These are phyloP conservation scores for Alfaro cultratus DNA, from an alignment of 2,797 vertebrate genomes.

Conservation along the genomic window DNA sequence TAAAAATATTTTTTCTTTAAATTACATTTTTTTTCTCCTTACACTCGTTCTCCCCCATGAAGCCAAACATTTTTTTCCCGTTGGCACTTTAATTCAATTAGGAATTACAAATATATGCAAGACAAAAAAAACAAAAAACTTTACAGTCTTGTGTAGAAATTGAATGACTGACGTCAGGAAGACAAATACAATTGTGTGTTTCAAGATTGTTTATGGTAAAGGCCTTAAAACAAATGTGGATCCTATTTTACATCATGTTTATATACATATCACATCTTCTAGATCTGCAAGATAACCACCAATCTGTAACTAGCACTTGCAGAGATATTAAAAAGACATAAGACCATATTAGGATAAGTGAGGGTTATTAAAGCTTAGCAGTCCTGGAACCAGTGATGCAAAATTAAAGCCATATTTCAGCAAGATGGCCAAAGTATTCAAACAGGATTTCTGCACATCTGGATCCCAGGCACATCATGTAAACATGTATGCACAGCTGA, in stretches of 20 bases:
- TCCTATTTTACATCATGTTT: constrained; percentile 39
- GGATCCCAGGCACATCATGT: background rate
- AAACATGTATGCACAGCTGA: background rate
- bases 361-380: constrained; percentile 23
- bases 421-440: constrained; percentile 13
- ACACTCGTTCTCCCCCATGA: background rate
- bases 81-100: constrained; percentile 91
- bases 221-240: constrained; percentile 37
- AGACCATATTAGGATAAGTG: constrained; percentile 44
- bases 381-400: background rate
- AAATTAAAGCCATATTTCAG: background rate
- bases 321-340: constrained; percentile 22
- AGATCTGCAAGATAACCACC: background rate
- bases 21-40: background rate
- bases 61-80: constrained; percentile 40
- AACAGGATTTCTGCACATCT: constrained; percentile 20
- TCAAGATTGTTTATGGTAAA: constrained; percentile 34
- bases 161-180: constrained; percentile 29
- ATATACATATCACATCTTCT: constrained; percentile 16
- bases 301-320: constrained; percentile 16
- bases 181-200: constrained; percentile 46
- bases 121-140: constrained; percentile 47
- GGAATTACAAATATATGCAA: constrained; percentile 83
- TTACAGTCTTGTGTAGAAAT: constrained; percentile 67
- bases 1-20: too few species aligned